Conservation (phyloP, 2,113 vertebrate species). For the Pedetes capensis region DNA sequence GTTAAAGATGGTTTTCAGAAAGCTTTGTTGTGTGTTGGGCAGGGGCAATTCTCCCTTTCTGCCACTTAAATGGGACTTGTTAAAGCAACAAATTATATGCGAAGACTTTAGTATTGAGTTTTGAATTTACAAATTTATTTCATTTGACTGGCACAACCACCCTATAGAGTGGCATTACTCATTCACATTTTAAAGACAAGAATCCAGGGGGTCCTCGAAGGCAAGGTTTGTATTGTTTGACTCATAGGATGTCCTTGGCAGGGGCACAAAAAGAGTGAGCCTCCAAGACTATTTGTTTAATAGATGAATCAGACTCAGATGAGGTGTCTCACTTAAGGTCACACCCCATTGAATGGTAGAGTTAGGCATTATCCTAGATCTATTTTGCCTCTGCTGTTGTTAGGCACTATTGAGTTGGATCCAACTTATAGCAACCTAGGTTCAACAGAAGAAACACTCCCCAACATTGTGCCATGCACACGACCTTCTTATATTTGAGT, state of each 20-base stretch:
- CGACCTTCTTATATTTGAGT: no score
- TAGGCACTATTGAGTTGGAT: no score
- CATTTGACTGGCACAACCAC: neutral
- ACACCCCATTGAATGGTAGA: neutral
- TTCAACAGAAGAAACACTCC: no score
- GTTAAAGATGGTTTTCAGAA: neutral
- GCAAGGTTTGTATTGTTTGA: neutral
- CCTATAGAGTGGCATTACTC: neutral
- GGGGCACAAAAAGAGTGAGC: neutral
- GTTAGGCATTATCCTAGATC: neutral
- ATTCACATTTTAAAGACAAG: conserved; percentile 31
- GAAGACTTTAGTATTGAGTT: neutral
- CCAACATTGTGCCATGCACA: no score
- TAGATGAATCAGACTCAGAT: conserved; percentile 21
- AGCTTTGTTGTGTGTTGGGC: neutral
- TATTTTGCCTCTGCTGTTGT: neutral
- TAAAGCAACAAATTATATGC: conserved; percentile 16
- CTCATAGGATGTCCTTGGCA: neutral
- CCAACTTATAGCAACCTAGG: no score
- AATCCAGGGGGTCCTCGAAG: neutral
- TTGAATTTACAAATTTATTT: neutral
- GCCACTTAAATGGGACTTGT: neutral
- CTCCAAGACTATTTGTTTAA: neutral
- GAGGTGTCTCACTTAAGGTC: neutral
- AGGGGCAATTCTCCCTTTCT: neutral